phyloP scores from a whole-genome alignment of 30 jellyfish, hydroid and myxozoan genomes.

The Euphysa ruthae region DNA sequence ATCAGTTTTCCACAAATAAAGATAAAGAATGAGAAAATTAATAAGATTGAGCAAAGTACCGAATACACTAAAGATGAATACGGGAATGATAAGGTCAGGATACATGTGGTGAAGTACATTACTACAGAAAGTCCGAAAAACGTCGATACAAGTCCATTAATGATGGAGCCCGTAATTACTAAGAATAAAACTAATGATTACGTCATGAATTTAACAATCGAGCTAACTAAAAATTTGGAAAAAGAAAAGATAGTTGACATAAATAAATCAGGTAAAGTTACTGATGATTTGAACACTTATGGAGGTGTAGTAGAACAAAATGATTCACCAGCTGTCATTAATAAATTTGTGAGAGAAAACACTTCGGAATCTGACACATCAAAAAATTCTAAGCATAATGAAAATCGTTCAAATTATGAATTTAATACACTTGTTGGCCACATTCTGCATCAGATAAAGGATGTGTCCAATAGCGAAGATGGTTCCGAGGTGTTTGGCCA shows the following conservation, averaged over 20 bases:
- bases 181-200: not conserved
- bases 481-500: not conserved
- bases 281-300: too few relatives aligned
- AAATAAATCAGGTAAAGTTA: too few relatives aligned
- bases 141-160: not conserved
- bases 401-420: too few relatives aligned
- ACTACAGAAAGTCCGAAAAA: not conserved
- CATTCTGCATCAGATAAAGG: not conserved
- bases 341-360: too few relatives aligned
- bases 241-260: too few relatives aligned
- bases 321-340: too few relatives aligned
- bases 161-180: too few relatives aligned
- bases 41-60: not conserved
- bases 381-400: too few relatives aligned
- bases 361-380: too few relatives aligned
- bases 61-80: not conserved
- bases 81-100: not conserved
- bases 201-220: not conserved
- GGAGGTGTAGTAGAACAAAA: too few relatives aligned
- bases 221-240: not conserved
- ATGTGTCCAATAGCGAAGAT: conserved; percentile 1
- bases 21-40: not conserved
- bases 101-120: not conserved
- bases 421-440: not conserved
- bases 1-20: too few relatives aligned